Conservation (phyloP, 2,888 invertebrate species). For the Plusia festucae region DNA sequence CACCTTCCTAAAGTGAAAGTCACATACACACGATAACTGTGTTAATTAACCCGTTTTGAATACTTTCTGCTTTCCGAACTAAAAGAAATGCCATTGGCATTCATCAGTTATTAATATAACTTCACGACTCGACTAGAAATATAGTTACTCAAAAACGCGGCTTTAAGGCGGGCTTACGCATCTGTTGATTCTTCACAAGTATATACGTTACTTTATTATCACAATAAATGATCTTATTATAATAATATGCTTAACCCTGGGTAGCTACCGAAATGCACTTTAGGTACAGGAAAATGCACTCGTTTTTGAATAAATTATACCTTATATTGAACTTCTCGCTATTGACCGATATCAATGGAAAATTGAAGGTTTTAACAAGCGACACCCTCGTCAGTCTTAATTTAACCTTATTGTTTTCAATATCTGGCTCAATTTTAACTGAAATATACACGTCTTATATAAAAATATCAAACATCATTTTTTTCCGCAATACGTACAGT, state of each 20-base stretch:
- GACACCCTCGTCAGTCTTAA: background rate
- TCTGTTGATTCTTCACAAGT: too few relatives aligned
- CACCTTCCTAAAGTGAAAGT: too few relatives aligned
- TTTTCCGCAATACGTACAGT: too few relatives aligned
- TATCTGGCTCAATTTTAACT: background rate
- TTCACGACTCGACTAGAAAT: too few relatives aligned
- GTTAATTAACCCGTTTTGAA: too few relatives aligned
- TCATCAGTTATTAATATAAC: too few relatives aligned
- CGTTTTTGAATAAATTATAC: background rate
- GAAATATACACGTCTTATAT: background rate
- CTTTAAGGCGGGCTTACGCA: too few relatives aligned
- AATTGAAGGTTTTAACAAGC: background rate
- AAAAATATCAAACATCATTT: background rate
- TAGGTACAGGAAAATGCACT: conserved; percentile 2
- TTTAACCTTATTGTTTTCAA: background rate
- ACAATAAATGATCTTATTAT: background rate
- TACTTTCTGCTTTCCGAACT: too few relatives aligned
- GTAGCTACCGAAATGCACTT: background rate
- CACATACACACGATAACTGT: too few relatives aligned
- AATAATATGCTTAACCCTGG: background rate
- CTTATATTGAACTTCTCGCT: background rate
- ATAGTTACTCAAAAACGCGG: too few relatives aligned
- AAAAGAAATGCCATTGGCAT: too few relatives aligned
- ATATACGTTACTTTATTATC: too few relatives aligned
- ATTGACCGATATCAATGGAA: background rate